Conservation (phyloP, 2,113 vertebrate genomes). For the Machaerirhynchus nigripectus region DNA sequence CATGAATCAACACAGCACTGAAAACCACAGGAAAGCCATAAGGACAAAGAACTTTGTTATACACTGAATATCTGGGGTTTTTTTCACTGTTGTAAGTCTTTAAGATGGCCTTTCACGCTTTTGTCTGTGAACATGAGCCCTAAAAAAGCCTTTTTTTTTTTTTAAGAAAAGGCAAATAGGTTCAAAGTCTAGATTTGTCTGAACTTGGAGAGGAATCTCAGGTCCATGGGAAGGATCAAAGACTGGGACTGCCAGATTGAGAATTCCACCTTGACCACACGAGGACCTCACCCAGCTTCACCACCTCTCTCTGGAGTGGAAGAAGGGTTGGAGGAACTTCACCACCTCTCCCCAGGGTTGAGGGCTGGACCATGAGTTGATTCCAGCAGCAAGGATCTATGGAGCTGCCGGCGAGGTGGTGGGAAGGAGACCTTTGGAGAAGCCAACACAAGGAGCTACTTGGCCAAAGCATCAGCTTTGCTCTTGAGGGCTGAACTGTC, state of each 20-base stretch:
- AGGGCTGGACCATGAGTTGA: neutral
- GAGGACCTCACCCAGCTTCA: rapidly evolving
- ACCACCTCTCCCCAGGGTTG: neutral
- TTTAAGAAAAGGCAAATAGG: neutral
- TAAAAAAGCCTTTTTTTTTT: neutral
- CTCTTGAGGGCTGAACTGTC: neutral
- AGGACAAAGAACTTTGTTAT: neutral
- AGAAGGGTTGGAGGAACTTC: neutral
- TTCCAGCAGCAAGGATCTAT: neutral
- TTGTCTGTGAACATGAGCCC: rapidly evolving
- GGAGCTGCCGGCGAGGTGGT: neutral
- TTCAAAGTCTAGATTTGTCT: neutral
- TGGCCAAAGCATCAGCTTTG: neutral
- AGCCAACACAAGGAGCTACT: neutral
- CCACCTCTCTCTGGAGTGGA: rapidly evolving
- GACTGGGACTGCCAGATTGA: neutral
- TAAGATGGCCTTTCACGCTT: neutral
- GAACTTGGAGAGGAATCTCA: neutral
- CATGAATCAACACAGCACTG: neutral
- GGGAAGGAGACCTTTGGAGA: neutral
- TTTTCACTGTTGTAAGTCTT: neutral
- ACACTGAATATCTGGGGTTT: rapidly evolving
- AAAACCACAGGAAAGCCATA: neutral
- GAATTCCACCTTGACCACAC: neutral
- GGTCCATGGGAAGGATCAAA: neutral